Evolutionary conservation across 64 coral and sea anemone species (phyloP).

Genomic region (Actinia tenebrosa): DNA sequence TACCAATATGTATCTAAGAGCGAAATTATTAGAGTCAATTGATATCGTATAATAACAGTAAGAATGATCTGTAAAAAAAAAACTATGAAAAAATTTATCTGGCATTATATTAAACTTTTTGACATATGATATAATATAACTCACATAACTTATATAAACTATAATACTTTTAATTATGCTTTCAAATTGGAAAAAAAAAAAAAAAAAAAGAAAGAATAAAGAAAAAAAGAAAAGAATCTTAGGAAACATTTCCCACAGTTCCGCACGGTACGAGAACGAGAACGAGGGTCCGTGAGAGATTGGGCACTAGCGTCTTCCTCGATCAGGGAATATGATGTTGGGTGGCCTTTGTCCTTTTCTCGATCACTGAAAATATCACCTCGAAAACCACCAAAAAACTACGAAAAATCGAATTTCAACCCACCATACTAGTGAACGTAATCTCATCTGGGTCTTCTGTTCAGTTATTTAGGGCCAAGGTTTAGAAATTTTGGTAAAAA

Average conservation of each 20-base stretch:
- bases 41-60: too few relatives aligned
- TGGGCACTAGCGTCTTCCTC: slow-evolving; percentile 3
- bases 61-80: too few relatives aligned
- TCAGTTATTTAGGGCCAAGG: not conserved
- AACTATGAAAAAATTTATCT: too few relatives aligned
- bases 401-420: not conserved
- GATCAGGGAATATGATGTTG: not conserved
- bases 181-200: too few relatives aligned
- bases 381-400: not conserved
- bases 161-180: too few relatives aligned
- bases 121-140: too few relatives aligned
- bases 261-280: not conserved
- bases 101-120: too few relatives aligned
- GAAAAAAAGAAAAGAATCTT: too few relatives aligned
- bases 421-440: not conserved
- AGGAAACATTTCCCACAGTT: not conserved
- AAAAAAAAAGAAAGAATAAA: too few relatives aligned
- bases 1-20: too few relatives aligned
- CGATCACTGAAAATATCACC: not conserved
- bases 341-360: not conserved
- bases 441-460: not conserved
- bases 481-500: not conserved
- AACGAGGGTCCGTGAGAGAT: not conserved
- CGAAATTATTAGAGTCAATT: too few relatives aligned
- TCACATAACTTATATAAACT: too few relatives aligned